Evolutionary conservation across 2,888 invertebrate species (phyloP), one percentile per base, ranked within the genome.

Genomic region (Hypomecis atomaria): DNA sequence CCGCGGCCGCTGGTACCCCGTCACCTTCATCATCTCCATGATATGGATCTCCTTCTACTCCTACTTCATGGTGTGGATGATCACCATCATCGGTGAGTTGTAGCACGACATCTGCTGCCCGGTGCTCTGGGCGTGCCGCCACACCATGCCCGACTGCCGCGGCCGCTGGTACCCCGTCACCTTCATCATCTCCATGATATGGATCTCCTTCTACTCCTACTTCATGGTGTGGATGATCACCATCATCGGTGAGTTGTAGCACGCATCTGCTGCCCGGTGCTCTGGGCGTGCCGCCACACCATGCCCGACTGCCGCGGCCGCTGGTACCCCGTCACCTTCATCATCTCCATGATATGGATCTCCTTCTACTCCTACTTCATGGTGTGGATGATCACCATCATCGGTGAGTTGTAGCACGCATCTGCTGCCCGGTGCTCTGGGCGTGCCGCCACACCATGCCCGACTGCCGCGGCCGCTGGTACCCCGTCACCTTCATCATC

Each of bases 151-250:
- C 0, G 98, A 99, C 91, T 98, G 98, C 86, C 95, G 97, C 75
- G 95, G 95, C 69, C 96, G 96, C 83, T 98, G 97, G 97, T 99
- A 98, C 87, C 96, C 98, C 13, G 94, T 97, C 84, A 98, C 98
- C 40, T 99, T 99, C 92, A 90, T 97, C 77, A 94, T 98, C 80
- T 98, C 98, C 66, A 97, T 99, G 96, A 93, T 98, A 45, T 99
- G 99, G 99, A 98, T 99, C 78, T 98, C 98, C 48, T 96, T 98
- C 85, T 98, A 98, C 92, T 98, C 99, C 2, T 99, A 99, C 92
- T 95, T 99, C 83, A 98, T 99, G 98, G 98, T 98, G 74, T 99
- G 99, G 99, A 99, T 99, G 98, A 98, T 99, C 72, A 97, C 99
- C 50, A 95, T 98, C 55, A 97, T 98, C 82, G 99, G 98, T 97